Percentiles rank a stretch among this genome's conserved stretches.
Evolutionary conservation across 2,797 vertebrate species (phyloP).

Genomic region (Catharus ustulatus): DNA sequence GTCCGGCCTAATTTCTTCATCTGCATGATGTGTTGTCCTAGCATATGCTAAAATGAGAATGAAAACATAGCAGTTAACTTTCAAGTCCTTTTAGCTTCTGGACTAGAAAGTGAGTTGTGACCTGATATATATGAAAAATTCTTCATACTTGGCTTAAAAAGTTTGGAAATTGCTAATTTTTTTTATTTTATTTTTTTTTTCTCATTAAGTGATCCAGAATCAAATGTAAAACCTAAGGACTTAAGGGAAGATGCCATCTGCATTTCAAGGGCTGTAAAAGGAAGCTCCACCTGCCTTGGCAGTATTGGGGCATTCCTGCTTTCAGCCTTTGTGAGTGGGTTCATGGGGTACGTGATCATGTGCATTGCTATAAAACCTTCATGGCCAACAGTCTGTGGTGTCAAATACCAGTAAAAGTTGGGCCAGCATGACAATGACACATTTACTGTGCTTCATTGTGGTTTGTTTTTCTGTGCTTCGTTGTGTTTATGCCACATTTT

Average conservation of each 20-base stretch:
- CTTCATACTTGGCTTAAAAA: neutral
- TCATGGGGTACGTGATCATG: neutral
- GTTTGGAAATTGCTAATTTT: neutral
- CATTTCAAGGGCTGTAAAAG: neutral
- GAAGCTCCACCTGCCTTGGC: neutral
- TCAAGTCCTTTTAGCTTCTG: neutral
- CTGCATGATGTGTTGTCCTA: neutral
- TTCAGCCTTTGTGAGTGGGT: neutral
- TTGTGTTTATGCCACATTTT: neutral
- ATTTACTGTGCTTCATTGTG: neutral
- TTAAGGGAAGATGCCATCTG: neutral
- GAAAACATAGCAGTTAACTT: neutral
- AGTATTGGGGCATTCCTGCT: neutral
- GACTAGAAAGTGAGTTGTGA: neutral
- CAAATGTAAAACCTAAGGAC: neutral
- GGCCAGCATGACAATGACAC: neutral
- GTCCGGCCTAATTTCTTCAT: neutral
- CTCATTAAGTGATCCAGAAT: neutral
- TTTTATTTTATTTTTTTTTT: no score
- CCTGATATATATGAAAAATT: neutral
- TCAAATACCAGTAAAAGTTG: neutral
- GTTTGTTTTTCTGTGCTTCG: neutral
- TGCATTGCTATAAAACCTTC: neutral
- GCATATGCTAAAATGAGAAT: neutral
- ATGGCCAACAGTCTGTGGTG: neutral